Evolutionary conservation across 2,888 invertebrate species (phyloP).

Genomic region (Mimas tiliae): DNA sequence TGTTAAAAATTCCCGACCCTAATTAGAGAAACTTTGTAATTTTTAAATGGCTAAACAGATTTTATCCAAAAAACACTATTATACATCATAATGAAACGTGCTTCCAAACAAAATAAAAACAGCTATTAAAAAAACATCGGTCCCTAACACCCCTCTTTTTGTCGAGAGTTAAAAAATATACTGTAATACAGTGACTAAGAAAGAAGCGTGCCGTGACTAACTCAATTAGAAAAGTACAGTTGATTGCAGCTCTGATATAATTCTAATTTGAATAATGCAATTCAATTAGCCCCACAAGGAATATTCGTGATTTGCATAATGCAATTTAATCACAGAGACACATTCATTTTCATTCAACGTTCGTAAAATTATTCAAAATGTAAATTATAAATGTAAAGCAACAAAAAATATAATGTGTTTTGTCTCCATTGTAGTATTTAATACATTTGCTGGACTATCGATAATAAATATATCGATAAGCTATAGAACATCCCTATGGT

Average conservation of each 20-base stretch:
- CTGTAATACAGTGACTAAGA: background rate
- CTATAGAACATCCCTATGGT: slow-evolving; percentile 42
- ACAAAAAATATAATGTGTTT: no score
- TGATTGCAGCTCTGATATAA: slow-evolving; percentile 3
- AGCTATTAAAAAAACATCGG: no score
- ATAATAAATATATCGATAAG: slow-evolving; percentile 6
- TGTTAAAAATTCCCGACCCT: no score
- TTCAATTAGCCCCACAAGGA: slow-evolving; percentile 11
- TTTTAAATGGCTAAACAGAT: no score
- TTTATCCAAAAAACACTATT: no score
- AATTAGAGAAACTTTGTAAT: no score
- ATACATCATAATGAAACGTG: no score
- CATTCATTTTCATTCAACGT: background rate
- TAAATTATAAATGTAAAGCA: background rate
- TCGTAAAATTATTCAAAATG: background rate
- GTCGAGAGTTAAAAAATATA: background rate
- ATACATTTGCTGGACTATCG: background rate
- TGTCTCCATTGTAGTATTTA: no score
- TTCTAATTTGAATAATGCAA: slow-evolving; percentile 21
- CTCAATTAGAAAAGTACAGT: background rate
- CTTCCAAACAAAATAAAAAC: no score
- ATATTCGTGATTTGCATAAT: slow-evolving; percentile 2
- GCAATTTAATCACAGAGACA: slow-evolving; percentile 11
- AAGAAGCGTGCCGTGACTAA: slow-evolving; percentile 5
- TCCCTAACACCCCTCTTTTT: no score